Evolutionary conservation across 2,888 invertebrate genomes (phyloP), one percentile per base, ranked within the genome.

Genomic region (Torymus tubicola): DNA sequence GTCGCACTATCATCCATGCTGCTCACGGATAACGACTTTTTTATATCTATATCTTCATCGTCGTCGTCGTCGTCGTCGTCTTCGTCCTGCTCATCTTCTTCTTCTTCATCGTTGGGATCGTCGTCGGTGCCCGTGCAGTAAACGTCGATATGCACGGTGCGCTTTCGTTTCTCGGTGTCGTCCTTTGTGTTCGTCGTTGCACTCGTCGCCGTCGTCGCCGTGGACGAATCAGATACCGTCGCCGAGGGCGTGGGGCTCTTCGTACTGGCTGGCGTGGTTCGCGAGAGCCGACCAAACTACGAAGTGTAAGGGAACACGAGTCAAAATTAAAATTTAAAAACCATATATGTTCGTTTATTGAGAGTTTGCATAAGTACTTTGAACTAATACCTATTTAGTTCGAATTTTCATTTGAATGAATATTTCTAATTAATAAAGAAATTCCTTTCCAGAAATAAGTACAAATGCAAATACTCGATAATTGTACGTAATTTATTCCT

Each of bases 61-160:
- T 63, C 73, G 0, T 13, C 61, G 3, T 10, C 14, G 60, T 92
- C 92, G 24, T 89, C 91, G 81, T 91, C 92, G 78, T 89, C 87
- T 80, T 91, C 91, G 78, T 89, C 87, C 79, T 91, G 91, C 8
- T 92, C 92, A 24, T 89, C 91, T 81, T 91, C 92, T 77, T 89
- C 87, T 79, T 91, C 91, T 31, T 72, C 80, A 67, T 85, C 86
- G 76, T 87, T 88, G 42, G 84, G 85, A 64, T 89, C 91, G 60
- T 91, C 90, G 55, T 92, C 92, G 0, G 95, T 94, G 1, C 94
- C 95, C 0, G 95, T 95, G 86, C 95, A 95, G 86, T 95, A 95
- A 2, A 95, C 95, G 89, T 95, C 95, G 72, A 95, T 95, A 87
- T 95, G 95, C 50, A 95, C 94, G 0, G 95, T 95, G 77, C 95